Percentiles rank a stretch among this genome's conserved stretches.
Evolutionary conservation across 2,113 vertebrate species (phyloP).

Genomic region (Leptosomus discolor): DNA sequence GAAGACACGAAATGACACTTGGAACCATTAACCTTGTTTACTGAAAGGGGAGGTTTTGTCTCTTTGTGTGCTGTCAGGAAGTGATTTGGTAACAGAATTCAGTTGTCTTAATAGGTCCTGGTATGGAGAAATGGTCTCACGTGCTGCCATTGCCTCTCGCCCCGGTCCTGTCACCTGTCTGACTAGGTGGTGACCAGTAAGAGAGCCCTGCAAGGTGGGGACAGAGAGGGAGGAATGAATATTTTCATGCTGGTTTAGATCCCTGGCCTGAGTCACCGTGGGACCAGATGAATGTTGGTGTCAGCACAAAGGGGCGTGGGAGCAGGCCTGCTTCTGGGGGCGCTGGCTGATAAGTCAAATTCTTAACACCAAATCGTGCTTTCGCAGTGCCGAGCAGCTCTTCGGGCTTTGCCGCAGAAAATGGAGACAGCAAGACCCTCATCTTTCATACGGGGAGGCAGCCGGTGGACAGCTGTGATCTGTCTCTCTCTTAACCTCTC

Average conservation of each 20-base stretch:
- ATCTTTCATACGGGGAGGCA: background rate
- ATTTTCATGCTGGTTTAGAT: background rate
- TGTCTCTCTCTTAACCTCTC: background rate
- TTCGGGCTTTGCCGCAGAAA: background rate
- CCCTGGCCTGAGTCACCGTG: background rate
- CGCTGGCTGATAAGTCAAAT: background rate
- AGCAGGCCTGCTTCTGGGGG: background rate
- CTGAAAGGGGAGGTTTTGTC: background rate
- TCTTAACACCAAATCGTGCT: background rate
- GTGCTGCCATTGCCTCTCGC: background rate
- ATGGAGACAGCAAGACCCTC: background rate
- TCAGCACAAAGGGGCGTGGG: background rate
- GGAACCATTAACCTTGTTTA: background rate
- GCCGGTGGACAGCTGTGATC: background rate
- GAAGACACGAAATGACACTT: background rate
- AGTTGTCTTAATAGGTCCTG: background rate
- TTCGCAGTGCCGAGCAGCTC: fast-evolving
- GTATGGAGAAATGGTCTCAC: background rate
- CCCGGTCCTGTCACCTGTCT: background rate
- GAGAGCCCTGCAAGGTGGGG: background rate
- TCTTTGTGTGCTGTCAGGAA: background rate
- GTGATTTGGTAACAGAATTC: background rate
- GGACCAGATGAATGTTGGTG: background rate
- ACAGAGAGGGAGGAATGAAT: background rate
- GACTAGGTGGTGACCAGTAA: background rate